Evolutionary conservation across 2,113 vertebrate genomes (phyloP).

Genomic region (Lamprologus sp.): DNA sequence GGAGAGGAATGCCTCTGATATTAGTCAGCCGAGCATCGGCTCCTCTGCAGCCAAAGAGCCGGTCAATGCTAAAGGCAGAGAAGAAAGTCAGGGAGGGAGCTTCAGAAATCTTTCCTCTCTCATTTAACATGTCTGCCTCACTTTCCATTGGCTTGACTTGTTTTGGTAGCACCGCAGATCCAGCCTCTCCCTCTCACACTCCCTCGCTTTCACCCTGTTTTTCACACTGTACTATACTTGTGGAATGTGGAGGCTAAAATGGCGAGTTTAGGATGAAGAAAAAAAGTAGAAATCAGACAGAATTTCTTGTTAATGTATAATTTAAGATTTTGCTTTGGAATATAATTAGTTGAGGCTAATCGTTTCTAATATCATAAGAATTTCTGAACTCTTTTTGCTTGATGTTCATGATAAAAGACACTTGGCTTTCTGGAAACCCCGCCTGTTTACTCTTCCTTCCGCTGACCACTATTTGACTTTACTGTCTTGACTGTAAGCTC

Average conservation of each 20-base stretch:
- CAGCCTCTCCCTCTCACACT: background rate
- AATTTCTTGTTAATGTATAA: background rate
- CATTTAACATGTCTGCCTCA: slow-evolving; percentile 56
- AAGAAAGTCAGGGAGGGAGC: slow-evolving; percentile 17
- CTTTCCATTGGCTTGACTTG: slow-evolving; percentile 40
- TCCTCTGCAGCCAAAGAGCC: background rate
- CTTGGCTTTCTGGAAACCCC: background rate
- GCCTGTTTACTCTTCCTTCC: background rate
- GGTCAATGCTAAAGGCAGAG: background rate
- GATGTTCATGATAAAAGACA: background rate
- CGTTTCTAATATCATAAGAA: background rate
- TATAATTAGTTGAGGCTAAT: background rate
- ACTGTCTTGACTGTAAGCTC: slow-evolving; percentile 25
- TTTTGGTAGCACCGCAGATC: slow-evolving; percentile 37
- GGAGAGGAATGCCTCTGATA: slow-evolving; percentile 40
- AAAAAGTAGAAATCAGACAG: background rate
- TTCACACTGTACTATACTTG: background rate
- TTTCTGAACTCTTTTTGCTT: background rate
- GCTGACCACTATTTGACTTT: background rate
- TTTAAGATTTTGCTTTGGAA: background rate
- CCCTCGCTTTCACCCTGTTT: background rate
- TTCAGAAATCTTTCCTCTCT: slow-evolving; percentile 25
- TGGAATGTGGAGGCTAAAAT: background rate
- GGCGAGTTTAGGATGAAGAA: background rate
- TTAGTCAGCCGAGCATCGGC: slow-evolving; percentile 33